A percentile compares a stretch with the other conserved stretches of the same genome.
Evolutionary conservation across 2,797 vertebrate genomes (phyloP).

Genomic region (Helarctos malayanus): DNA sequence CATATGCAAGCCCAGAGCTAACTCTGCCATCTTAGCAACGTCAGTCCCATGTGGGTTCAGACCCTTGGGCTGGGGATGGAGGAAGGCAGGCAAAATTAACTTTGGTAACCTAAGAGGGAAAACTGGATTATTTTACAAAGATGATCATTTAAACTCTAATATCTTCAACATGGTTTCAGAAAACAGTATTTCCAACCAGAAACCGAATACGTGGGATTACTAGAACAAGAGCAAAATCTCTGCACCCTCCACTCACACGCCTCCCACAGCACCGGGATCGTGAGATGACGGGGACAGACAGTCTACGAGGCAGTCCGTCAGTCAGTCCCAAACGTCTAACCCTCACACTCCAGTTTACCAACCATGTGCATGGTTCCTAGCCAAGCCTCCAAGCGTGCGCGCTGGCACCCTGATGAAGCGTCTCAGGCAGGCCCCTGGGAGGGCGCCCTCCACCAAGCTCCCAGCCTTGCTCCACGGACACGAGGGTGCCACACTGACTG

Average conservation of each 20-base stretch:
- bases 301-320: neutral
- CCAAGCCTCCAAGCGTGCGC: rapidly evolving
- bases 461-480: rapidly evolving
- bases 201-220: rapidly evolving
- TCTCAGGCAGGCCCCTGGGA: no score
- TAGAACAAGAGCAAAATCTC: neutral
- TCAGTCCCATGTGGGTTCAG: neutral
- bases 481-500: rapidly evolving
- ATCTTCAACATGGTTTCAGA: neutral
- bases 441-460: neutral
- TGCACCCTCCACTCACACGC: no score
- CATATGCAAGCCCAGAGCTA: rapidly evolving
- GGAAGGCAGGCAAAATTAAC: neutral
- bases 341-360: no score
- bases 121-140: neutral
- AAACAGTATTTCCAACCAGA: neutral
- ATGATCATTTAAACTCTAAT: neutral
- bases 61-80: no score
- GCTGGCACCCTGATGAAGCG: no score
- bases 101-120: neutral
- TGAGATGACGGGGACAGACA: rapidly evolving
- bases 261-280: neutral
- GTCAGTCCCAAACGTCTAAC: neutral
- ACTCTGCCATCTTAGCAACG: neutral
- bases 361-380: rapidly evolving